These are phyloP conservation scores for Zaprionus nigranus DNA, from an alignment of 1,140 invertebrate genomes.

Conservation along the genomic window DNA sequence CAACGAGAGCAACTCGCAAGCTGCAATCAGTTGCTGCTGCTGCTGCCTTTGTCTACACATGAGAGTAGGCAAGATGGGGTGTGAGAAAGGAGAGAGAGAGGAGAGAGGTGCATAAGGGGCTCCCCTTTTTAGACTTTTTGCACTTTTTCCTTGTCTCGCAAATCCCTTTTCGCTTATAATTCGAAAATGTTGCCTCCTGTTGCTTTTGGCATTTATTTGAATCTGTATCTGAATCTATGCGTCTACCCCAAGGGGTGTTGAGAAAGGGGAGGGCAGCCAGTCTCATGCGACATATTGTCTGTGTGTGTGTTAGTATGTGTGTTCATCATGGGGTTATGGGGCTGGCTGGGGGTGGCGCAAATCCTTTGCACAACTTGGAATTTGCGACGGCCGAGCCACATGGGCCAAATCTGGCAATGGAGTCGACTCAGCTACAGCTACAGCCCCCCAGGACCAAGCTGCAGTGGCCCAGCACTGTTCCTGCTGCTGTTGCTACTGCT, in stretches of 20 bases:
- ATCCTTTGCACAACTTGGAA: constrained; percentile 68
- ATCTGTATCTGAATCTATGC: constrained; percentile 74
- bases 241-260: constrained; percentile 1
- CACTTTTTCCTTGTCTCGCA: constrained; percentile 53
- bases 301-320: constrained; percentile 29
- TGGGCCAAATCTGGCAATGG: constrained; percentile 44
- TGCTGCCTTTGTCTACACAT: constrained; percentile 24
- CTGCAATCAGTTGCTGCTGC: not conserved
- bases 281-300: constrained; percentile 58
- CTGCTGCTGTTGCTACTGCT: not conserved
- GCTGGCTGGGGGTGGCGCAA: constrained; percentile 35
- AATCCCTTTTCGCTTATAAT: constrained; percentile 83
- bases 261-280: no score
- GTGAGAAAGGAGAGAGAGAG: not conserved
- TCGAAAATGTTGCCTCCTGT: constrained; percentile 75
- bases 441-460: not conserved
- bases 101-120: constrained; percentile 10
- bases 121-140: constrained; percentile 20
- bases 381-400: constrained; percentile 55
- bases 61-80: not conserved
- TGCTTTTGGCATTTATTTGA: constrained; percentile 80
- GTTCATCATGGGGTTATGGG: constrained; percentile 38
- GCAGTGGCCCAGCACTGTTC: not conserved
- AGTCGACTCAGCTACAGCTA: constrained; percentile 22
- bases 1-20: constrained; percentile 9